phyloP scores from a whole-genome alignment of 2,797 vertebrate genomes.

The Enteromius mattozi region DNA sequence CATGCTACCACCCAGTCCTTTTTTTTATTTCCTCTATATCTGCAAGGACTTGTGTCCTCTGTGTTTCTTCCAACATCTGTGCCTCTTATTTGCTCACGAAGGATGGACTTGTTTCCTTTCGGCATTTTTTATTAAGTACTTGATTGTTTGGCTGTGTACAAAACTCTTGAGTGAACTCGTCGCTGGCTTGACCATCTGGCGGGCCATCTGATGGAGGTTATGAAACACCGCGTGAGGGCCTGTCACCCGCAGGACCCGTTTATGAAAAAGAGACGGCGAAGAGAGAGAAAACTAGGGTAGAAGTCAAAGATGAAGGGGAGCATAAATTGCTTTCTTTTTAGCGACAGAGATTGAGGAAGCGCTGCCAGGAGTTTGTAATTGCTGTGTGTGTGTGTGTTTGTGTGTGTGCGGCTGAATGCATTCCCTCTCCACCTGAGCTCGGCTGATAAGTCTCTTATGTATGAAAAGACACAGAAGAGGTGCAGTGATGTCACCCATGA shows the following conservation, averaged over 20 bases:
- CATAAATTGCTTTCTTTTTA: constrained; percentile 28
- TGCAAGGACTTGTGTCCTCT: background rate
- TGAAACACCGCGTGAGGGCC: constrained; percentile 48
- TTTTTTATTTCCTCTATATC: background rate
- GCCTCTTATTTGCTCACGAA: constrained; percentile 6
- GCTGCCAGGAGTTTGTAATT: constrained; percentile 37
- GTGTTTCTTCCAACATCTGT: constrained; percentile 13
- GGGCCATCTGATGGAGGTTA: constrained; percentile 43
- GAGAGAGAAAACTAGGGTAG: constrained; percentile 27
- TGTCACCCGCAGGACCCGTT: constrained; percentile 39
- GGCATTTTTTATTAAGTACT: constrained; percentile 16
- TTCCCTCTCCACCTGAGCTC: constrained; percentile 77
- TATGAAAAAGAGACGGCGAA: constrained; percentile 30
- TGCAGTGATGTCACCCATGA: constrained; percentile 72
- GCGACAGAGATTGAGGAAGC: constrained; percentile 38
- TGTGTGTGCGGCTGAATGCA: constrained; percentile 13
- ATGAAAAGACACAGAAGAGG: constrained; percentile 74
- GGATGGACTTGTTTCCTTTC: constrained; percentile 49
- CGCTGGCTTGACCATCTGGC: constrained; percentile 54
- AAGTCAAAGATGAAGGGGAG: constrained; percentile 23
- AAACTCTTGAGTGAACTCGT: constrained; percentile 43
- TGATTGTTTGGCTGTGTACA: constrained; percentile 46
- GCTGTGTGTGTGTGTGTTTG: constrained; percentile 19
- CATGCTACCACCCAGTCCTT: background rate
- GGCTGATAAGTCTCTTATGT: constrained; percentile 79